phyloP scores from a whole-genome alignment of 2,113 vertebrate species.

The Struthio camelus region DNA sequence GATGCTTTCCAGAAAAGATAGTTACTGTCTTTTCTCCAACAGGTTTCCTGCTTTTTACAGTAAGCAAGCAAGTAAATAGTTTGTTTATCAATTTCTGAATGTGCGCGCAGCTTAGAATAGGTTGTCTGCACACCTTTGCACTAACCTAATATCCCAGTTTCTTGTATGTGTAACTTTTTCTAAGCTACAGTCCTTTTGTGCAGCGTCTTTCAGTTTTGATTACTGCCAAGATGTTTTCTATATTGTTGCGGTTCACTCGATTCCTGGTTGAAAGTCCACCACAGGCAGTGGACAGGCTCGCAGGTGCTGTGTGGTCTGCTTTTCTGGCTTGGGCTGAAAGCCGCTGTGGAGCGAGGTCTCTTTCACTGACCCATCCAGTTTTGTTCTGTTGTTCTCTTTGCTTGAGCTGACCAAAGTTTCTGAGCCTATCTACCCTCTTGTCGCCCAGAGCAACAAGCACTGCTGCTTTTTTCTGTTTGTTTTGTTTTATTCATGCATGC shows the following conservation, averaged over 20 bases:
- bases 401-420: background rate
- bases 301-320: background rate
- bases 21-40: background rate
- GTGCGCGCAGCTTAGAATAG: background rate
- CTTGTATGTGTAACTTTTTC: background rate
- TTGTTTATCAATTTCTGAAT: background rate
- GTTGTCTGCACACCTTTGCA: background rate
- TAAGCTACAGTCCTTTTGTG: background rate
- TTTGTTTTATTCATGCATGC: accelerated
- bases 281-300: background rate
- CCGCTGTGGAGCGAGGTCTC: background rate
- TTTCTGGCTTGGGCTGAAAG: background rate
- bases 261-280: background rate
- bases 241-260: background rate
- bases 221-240: background rate
- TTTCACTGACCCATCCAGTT: background rate
- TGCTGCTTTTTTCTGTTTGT: background rate
- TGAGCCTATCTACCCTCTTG: background rate
- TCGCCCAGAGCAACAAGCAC: background rate
- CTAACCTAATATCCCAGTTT: background rate
- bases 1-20: background rate
- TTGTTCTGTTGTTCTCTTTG: background rate
- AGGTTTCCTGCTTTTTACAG: background rate
- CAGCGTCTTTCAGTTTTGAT: accelerated
- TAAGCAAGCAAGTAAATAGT: background rate